A percentile compares a stretch with the other conserved stretches of the same genome.
Evolutionary conservation across 2,113 vertebrate species (phyloP).

Genomic region (Macquaria ambigua): DNA sequence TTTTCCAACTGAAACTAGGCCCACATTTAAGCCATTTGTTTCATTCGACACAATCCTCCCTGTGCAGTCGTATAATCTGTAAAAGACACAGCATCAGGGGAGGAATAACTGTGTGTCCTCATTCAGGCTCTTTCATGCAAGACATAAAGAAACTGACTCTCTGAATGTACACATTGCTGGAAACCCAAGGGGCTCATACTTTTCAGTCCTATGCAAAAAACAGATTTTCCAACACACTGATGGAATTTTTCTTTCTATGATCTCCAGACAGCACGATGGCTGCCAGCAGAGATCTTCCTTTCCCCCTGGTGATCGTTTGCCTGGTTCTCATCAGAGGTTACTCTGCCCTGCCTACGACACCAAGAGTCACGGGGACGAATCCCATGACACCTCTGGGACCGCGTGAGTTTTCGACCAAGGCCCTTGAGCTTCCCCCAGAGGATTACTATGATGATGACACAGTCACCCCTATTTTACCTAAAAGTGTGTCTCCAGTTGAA

Average conservation of each 20-base stretch:
- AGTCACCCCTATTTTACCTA: accelerated
- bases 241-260: slow-evolving; percentile 33
- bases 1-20: neutral
- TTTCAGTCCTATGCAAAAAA: slow-evolving; percentile 9
- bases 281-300: slow-evolving; percentile 33
- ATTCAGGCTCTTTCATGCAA: slow-evolving; percentile 17
- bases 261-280: slow-evolving; percentile 56
- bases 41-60: neutral
- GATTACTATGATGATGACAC: slow-evolving; percentile 34
- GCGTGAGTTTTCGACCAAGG: accelerated
- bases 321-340: slow-evolving; percentile 59
- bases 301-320: slow-evolving; percentile 48
- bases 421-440: accelerated
- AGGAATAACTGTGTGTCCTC: slow-evolving; percentile 22
- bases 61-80: neutral
- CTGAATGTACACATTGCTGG: neutral
- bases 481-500: accelerated
- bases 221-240: slow-evolving; percentile 36
- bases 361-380: neutral
- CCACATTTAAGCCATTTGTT: neutral
- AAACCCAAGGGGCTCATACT: slow-evolving; percentile 5
- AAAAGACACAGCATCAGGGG: slow-evolving; percentile 16
- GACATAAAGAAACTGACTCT: neutral
- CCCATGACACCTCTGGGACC: neutral
- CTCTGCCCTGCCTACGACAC: slow-evolving; percentile 38